Evolutionary conservation across 2,888 invertebrate genomes (phyloP), one percentile per base, ranked within the genome.

Genomic region (Bembecia ichneumoniformis): DNA sequence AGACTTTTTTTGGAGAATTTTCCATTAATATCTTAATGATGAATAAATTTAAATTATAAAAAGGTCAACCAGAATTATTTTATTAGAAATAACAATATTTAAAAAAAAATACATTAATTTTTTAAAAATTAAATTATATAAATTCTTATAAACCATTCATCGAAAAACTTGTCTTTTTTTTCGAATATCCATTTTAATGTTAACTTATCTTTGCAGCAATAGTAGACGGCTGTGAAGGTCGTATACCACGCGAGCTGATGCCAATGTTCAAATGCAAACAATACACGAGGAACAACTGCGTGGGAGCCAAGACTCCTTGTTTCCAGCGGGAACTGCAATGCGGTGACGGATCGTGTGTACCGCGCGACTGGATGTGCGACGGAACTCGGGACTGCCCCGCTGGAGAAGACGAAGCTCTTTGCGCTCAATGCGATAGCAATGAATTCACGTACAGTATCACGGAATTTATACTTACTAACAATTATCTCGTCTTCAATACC

Each of bases 361-460:
- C 90, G 0, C 65, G 83, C 9, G 89, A 90, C 53, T 91, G 91
- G 91, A 75, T 89, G 46, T 92, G 92, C 62, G 91, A 92, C 57
- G 88, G 89, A 2, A 88, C 88, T 11, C 72, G 73, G 1, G 92
- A 92, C 63, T 92, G 92, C 55, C 74, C 86, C 3, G 88, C 83
- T 53, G 90, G 89, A 0, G 91, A 91, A 28, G 92, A 92, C 57
- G 92, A 92, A 62, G 66, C 73, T 1, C 74, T 84, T 43, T 92
- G 92, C 59, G 55, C 63, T 0, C 55, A 58, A 5, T 87, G 88
- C 55, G 72, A 68, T 3, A 56, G 61, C 3, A 63, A 73, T 44
- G 87, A 88, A 55, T 86, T 68, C 59, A 74, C 75, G 87, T 87
- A 71, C 53, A 46, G 44, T 40, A 40, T 40, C 40, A 14, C 5